Base-by-base conservation (phyloP, 92 coral and sea anemone species). In the Phenganax marumi region DNA sequence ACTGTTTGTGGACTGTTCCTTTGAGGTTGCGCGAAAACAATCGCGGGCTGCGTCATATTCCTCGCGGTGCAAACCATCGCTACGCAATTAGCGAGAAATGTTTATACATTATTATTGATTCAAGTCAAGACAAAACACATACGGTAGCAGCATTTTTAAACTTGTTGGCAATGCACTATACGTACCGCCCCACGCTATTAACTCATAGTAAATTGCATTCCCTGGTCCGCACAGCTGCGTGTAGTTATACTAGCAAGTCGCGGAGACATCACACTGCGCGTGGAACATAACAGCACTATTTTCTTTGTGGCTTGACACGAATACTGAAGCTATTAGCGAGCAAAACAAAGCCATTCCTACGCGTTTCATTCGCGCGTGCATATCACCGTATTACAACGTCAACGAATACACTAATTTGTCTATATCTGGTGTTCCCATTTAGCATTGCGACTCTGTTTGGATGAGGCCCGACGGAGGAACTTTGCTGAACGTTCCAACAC, bases 401-500 rank as follows among this genome's bases (percentile, higher is more conserved):
- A 33, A 33, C 43, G 43, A 6, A 18, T 9, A 66, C 25, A n/a
- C 49, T 33, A 66, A 66, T 33, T 66, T 17, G 43, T 66, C 72
- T 23, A 7, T 25, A 7, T 25, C 24, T 49, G 23, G 50, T 11
- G 12, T 66, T 66, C 72, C 68, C 72, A 66, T 66, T 66, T 66
- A 66, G 72, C 72, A 7, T 66, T 66, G 50, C 48, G 72, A 25
- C 17, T 52, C 50, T 6, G 79, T 50, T 76, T 57, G 24, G 63
- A 76, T 76, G 81, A 76, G 68, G 81, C 25, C 81, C 16, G 81
- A 76, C 49, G 72, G 72, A 76, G 63, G 62, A 23, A 76, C 49
- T 8, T 68, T 24, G 25, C 52, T 76, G 7, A 68, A 76, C 68
- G 81, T 76, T 14, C 81, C 81, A 5, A 14, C 12, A 14, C 81